Percentiles rank a stretch among this genome's conserved stretches.
These are phyloP conservation scores for Tachina fera DNA, from an alignment of 2,888 invertebrate species.

Conservation along the genomic window DNA sequence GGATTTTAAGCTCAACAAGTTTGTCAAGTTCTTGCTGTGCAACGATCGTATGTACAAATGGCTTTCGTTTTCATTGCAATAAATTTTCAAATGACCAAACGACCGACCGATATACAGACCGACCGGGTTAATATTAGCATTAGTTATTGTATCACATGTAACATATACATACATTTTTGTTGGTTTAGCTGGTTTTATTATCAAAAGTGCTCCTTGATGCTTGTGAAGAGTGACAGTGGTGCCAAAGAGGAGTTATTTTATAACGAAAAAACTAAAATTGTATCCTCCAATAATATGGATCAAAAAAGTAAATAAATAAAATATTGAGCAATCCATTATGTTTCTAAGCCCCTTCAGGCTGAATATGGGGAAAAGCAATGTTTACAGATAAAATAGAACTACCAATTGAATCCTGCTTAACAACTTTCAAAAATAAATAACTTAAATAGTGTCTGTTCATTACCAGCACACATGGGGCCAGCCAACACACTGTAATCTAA, in stretches of 20 bases:
- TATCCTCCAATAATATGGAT: not conserved
- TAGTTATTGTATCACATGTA: constrained; percentile 33
- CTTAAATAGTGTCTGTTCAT: not conserved
- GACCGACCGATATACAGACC: constrained; percentile 51
- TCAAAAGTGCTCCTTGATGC: constrained; percentile 20
- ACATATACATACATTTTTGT: not conserved
- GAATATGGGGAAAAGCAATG: not conserved
- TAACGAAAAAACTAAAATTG: not conserved
- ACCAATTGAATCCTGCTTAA: constrained; percentile 15
- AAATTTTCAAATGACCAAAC: constrained; percentile 33
- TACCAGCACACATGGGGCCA: not conserved
- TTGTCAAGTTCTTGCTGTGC: constrained; percentile 61
- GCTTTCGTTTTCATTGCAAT: constrained; percentile 61
- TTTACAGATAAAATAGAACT: not conserved
- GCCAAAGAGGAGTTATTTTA: not conserved
- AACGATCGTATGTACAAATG: constrained; percentile 23
- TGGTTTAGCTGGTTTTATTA: not conserved
- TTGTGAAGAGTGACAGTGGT: constrained; percentile 28
- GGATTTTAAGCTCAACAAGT: constrained; percentile 53
- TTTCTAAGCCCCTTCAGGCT: no score
- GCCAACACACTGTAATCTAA: constrained; percentile 16
- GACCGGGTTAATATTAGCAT: constrained; percentile 66
- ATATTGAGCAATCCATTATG: not conserved
- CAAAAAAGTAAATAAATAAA: not conserved
- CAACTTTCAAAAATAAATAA: constrained; percentile 25